phyloP scores from a whole-genome alignment of 2,113 vertebrate genomes.

The Bothrops jararaca region DNA sequence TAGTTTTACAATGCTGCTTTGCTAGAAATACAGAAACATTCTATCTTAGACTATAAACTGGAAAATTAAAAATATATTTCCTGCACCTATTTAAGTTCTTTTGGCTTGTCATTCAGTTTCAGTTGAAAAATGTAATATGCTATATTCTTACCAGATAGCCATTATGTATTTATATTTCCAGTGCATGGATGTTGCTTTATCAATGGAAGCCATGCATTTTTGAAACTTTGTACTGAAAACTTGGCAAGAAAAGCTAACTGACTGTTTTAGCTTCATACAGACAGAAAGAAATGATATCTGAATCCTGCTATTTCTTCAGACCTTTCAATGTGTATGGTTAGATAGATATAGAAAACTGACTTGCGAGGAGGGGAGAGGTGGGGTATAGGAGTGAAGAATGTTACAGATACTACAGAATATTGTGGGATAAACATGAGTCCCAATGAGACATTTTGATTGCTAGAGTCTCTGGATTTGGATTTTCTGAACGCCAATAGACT shows the following conservation, averaged over 20 bases:
- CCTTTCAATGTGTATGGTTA: not conserved
- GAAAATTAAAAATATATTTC: slow-evolving; percentile 29
- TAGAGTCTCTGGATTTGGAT: not conserved
- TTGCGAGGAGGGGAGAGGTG: not conserved
- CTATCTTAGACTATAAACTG: slow-evolving; percentile 24
- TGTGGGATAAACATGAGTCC: not conserved
- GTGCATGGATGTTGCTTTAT: slow-evolving; percentile 15
- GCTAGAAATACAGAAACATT: slow-evolving; percentile 17
- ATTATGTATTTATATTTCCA: slow-evolving; percentile 19
- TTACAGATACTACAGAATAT: not conserved
- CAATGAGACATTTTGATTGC: not conserved
- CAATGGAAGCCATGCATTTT: not conserved
- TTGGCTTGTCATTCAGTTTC: slow-evolving; percentile 3
- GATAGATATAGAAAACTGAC: not conserved
- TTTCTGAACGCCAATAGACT: not conserved
- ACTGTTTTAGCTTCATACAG: not conserved
- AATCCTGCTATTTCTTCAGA: not conserved
- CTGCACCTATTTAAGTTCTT: slow-evolving; percentile 1
- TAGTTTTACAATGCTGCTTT: slow-evolving; percentile 35
- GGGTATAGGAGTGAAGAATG: not conserved
- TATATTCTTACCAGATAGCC: not conserved
- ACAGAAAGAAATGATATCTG: not conserved
- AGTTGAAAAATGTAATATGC: not conserved
- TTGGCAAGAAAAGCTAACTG: slow-evolving; percentile 6
- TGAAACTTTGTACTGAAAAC: slow-evolving; percentile 1